Percentiles rank a stretch among this genome's conserved stretches.
These are phyloP conservation scores for Clupea harengus DNA, from an alignment of 2,113 vertebrate genomes.

Conservation along the genomic window DNA sequence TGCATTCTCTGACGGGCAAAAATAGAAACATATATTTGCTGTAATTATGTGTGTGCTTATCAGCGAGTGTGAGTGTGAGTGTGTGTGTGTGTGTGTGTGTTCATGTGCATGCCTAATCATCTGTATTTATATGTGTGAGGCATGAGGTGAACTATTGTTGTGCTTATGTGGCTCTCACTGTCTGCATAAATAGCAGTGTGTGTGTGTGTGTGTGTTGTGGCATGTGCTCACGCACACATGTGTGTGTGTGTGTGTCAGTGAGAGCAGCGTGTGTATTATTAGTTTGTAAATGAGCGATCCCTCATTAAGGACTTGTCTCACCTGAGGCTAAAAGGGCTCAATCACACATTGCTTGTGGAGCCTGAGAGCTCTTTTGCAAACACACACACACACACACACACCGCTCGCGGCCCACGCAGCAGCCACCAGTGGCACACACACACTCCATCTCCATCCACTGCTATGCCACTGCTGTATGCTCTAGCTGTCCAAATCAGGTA, in stretches of 20 bases:
- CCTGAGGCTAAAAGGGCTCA: slow-evolving; percentile 11
- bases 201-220: not conserved
- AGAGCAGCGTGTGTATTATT: not conserved
- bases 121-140: not conserved
- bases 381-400: not conserved
- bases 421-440: not conserved
- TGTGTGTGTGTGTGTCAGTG: not conserved
- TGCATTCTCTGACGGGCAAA: too few species aligned
- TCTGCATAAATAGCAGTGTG: not conserved
- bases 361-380: slow-evolving; percentile 6
- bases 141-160: not conserved
- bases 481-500: not conserved
- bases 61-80: too few species aligned
- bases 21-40: too few species aligned
- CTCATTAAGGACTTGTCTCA: not conserved
- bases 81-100: not conserved
- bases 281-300: not conserved
- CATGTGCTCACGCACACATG: too few species aligned
- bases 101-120: too few species aligned
- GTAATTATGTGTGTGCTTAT: too few species aligned
- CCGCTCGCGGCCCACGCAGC: not conserved
- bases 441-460: not conserved
- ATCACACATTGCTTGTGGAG: not conserved
- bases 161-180: not conserved
- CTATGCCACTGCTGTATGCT: not conserved